phyloP scores from a whole-genome alignment of 1,140 invertebrate species.

The Atta texana region DNA sequence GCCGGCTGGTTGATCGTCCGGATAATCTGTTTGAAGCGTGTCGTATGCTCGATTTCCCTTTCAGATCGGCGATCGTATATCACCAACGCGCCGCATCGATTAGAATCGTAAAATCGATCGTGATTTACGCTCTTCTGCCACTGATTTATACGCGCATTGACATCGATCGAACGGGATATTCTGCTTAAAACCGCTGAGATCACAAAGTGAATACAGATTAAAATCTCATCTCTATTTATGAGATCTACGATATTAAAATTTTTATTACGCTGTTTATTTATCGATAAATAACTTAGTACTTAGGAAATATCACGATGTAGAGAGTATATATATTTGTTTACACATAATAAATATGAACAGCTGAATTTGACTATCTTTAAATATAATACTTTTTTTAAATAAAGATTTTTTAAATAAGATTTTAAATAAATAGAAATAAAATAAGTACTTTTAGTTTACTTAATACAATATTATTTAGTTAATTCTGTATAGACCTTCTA shows the following conservation, averaged over 20 bases:
- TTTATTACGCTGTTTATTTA: not conserved
- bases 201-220: not conserved
- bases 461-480: too few relatives aligned
- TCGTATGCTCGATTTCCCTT: conserved; percentile 75
- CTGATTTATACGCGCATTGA: conserved; percentile 10
- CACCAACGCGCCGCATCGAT: conserved; percentile 52
- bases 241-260: not conserved
- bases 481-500: too few relatives aligned
- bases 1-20: conserved; percentile 66
- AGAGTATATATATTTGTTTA: not conserved
- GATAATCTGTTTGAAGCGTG: conserved; percentile 72
- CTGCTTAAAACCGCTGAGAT: not conserved
- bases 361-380: not conserved
- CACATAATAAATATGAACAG: not conserved
- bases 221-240: not conserved
- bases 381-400: not conserved
- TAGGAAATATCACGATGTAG: not conserved
- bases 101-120: conserved; percentile 69
- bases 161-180: conserved; percentile 25
- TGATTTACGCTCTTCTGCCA: conserved; percentile 12
- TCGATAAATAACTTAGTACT: not conserved
- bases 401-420: too few relatives aligned
- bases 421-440: not conserved
- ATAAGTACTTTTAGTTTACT: too few relatives aligned
- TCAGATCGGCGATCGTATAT: conserved; percentile 73